Conservation (phyloP, 2,888 invertebrate genomes). For the Tenthredo livida region DNA sequence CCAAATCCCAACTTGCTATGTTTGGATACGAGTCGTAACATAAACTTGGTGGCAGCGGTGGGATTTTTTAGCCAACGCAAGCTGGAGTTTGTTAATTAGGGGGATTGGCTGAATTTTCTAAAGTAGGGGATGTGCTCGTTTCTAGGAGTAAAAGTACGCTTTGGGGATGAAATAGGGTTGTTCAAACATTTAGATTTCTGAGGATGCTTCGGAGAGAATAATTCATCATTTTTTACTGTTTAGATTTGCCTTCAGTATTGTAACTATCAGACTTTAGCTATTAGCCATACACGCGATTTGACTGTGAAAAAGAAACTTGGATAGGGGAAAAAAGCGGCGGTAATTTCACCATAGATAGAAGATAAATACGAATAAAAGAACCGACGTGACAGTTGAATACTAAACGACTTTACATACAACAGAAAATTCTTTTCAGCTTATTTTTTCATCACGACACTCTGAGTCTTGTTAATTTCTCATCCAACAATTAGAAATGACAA, state of each 20-base stretch:
- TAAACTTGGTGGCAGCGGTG: slow-evolving; percentile 28
- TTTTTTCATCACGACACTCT: too few relatives aligned
- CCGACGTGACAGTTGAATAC: background rate
- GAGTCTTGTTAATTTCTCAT: background rate
- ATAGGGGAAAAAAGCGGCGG: background rate
- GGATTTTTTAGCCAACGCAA: background rate
- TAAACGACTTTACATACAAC: background rate
- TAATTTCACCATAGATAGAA: background rate
- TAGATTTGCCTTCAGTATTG: background rate
- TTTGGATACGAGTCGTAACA: slow-evolving; percentile 9
- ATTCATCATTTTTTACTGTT: background rate
- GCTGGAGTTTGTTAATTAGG: slow-evolving; percentile 7
- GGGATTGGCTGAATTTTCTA: background rate
- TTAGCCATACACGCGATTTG: background rate
- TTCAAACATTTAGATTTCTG: background rate
- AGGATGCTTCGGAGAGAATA: background rate
- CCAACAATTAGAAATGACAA: background rate
- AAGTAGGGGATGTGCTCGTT: background rate
- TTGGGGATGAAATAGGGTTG: background rate
- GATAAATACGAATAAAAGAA: background rate
- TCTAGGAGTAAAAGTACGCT: background rate
- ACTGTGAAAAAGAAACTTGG: background rate
- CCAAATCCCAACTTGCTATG: background rate
- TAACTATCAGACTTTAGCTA: background rate
- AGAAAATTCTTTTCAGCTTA: background rate